Base-by-base conservation (phyloP, 2,797 vertebrate species). In the Triplophysa bombifrons region DNA sequence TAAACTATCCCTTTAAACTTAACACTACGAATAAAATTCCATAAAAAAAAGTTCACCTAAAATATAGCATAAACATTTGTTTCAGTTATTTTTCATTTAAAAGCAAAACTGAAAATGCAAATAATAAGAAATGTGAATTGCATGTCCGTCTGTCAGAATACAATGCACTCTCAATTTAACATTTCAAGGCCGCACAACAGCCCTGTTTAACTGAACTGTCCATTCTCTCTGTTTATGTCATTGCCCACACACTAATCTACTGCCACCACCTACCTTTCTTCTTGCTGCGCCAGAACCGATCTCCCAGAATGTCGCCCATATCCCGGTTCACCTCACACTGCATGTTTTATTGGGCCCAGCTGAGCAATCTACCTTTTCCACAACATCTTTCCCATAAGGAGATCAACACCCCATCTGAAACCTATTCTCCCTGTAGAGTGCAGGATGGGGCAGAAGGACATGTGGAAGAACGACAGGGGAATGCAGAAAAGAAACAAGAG, bases 271-370 rank as follows among this genome's bases (percentile, higher is more conserved):
- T 90, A 95, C 94, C 93, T 94, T 94, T 95, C 83, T 87, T 93
- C 3, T 87, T 90, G 84, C 93, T 93, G 60, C 92, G 90, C 94
- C 94, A 95, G 87, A 94, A 95, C 4, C 93, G 92, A 84, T 95
- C 93, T 67, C 94, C 93, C 41, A 95, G 85, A 9, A 84, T 83
- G 88, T 94, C 94, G 11, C 91, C 92, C 65, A 76, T 74, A 19
- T 90, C 90, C 85, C 82, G 82, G 78, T 78, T 80, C 75, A 82
- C 88, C 25, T 78, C 85, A 34, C 41, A 83, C 84, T 87, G 60
- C 55, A 69, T 76, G 30, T 53, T 38, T 65, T 63, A 81, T 71
- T 72, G 75, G 80, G 34, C 73, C 58, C 5, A 17, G 30, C 14
- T 38, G 27, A 58, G 51, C 67, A 78, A 81, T 66, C 20, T 53